Evolutionary conservation across 2,113 vertebrate species (phyloP).

Genomic region (Pampusana beccarii): DNA sequence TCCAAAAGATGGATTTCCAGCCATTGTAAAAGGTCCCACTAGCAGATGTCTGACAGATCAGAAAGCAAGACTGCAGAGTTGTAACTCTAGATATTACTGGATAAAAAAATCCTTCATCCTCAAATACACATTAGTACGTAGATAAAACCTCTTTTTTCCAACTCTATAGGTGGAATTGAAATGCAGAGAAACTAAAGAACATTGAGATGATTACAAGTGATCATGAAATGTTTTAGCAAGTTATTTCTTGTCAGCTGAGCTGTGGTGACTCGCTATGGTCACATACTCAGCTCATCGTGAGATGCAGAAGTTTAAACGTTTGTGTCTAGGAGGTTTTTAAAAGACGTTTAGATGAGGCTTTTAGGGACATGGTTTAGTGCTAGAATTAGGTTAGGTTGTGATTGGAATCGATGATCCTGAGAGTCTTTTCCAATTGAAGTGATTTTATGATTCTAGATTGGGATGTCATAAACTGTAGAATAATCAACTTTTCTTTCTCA

Average conservation of each 20-base stretch:
- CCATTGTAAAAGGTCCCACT: not conserved
- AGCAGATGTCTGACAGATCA: not conserved
- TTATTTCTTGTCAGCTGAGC: not conserved
- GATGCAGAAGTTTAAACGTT: not conserved
- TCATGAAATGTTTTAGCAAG: not conserved
- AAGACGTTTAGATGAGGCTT: no score
- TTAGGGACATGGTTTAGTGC: no score
- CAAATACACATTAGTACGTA: not conserved
- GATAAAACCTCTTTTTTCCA: not conserved
- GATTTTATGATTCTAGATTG: no score
- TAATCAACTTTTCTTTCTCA: rapidly evolving
- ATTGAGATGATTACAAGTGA: not conserved
- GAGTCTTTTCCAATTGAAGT: no score
- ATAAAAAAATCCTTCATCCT: not conserved
- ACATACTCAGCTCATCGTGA: not conserved
- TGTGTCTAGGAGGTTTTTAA: not conserved
- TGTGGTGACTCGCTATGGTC: not conserved
- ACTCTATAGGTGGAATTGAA: not conserved
- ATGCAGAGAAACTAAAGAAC: not conserved
- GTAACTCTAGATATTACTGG: not conserved
- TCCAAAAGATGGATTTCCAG: not conserved
- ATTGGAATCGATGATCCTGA: no score
- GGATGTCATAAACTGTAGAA: not conserved
- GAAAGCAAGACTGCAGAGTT: not conserved
- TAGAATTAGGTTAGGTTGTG: no score